Evolutionary conservation across 2,797 vertebrate species (phyloP).

Genomic region (Oceanodroma leucorhoa): DNA sequence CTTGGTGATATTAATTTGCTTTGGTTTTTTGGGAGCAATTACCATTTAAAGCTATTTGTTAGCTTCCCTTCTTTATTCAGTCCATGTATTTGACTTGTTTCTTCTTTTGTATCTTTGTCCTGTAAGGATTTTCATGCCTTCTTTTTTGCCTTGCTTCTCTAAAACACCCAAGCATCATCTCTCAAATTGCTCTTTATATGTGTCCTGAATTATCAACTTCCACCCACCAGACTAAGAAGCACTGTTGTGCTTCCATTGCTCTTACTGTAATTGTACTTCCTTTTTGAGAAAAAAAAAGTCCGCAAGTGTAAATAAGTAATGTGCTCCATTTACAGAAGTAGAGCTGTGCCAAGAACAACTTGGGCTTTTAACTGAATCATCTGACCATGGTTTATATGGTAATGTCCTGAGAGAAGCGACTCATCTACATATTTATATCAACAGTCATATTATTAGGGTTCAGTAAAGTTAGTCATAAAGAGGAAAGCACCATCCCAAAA

Average conservation of each 20-base stretch:
- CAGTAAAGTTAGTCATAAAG: neutral
- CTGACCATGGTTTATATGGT: neutral
- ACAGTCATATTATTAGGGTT: neutral
- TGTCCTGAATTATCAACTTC: neutral
- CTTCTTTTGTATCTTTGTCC: neutral
- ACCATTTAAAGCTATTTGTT: constrained; percentile 24
- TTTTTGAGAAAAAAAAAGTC: neutral
- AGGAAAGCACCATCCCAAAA: neutral
- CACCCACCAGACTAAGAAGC: neutral
- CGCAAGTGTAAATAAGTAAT: constrained; percentile 5
- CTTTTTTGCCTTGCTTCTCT: neutral
- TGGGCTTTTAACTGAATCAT: constrained; percentile 9
- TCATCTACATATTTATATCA: neutral
- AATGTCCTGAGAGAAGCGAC: neutral
- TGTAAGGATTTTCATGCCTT: neutral
- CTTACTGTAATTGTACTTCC: neutral
- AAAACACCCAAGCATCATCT: neutral
- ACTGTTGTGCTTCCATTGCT: neutral
- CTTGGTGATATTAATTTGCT: constrained; percentile 11
- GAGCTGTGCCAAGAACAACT: neutral
- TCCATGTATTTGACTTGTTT: neutral
- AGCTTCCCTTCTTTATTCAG: constrained; percentile 33
- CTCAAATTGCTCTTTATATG: neutral
- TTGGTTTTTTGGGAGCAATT: neutral
- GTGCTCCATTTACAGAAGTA: neutral